A percentile compares a stretch with the other conserved stretches of the same genome.
Conservation (phyloP, 2,113 vertebrate species). For the Siniperca chuatsi region DNA sequence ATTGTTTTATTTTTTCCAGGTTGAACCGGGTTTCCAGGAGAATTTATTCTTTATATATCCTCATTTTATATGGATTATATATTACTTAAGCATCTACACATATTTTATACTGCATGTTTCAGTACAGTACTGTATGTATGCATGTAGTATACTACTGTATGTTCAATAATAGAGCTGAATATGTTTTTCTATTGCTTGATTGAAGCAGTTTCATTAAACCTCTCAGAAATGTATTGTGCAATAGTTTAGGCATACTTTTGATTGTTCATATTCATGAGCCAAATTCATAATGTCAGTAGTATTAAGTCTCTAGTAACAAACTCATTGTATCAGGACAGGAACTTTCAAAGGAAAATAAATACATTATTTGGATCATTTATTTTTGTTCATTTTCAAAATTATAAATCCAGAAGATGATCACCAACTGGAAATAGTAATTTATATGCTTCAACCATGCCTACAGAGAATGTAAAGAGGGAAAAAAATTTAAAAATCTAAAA, state of each 20-base stretch:
- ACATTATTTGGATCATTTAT: neutral
- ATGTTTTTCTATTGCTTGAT: neutral
- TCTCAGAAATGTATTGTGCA: neutral
- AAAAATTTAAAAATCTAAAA: conserved; percentile 5
- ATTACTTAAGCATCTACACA: neutral
- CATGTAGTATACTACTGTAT: neutral
- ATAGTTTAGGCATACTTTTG: neutral
- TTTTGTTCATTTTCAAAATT: neutral
- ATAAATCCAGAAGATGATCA: neutral
- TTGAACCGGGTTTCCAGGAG: neutral
- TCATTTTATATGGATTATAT: neutral
- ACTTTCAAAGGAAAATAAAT: neutral
- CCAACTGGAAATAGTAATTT: neutral
- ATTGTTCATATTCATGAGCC: neutral
- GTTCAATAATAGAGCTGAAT: neutral
- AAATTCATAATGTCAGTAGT: neutral
- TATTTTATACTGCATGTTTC: neutral
- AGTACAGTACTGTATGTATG: neutral
- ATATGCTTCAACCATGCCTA: neutral
- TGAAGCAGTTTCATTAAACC: neutral
- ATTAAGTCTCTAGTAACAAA: neutral
- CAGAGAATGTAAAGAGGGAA: conserved; percentile 8
- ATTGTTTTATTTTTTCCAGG: neutral
- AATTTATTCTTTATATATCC: neutral
- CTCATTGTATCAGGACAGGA: neutral